These are phyloP conservation scores for Troilus luridus DNA, from an alignment of 2,888 invertebrate genomes.

Conservation along the genomic window DNA sequence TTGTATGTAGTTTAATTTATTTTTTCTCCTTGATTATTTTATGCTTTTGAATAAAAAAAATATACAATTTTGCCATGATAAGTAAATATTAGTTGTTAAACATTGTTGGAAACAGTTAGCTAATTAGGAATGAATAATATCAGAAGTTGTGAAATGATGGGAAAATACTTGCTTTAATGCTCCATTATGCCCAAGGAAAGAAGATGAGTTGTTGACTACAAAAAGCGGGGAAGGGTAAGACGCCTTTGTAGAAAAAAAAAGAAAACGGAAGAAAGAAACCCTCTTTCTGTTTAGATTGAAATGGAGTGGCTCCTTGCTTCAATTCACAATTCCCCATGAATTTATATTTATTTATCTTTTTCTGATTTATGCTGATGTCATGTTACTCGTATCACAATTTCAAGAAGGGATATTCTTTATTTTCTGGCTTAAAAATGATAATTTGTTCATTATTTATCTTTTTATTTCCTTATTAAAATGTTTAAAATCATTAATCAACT, in stretches of 20 bases:
- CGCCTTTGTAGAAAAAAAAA: background rate
- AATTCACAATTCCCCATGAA: background rate
- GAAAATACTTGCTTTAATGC: slow-evolving; percentile 15
- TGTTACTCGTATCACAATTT: too few species aligned
- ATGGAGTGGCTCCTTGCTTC: background rate
- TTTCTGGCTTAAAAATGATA: too few species aligned
- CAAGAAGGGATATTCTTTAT: background rate
- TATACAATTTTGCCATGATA: too few species aligned
- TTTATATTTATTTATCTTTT: background rate
- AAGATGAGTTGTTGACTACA: slow-evolving; percentile 35
- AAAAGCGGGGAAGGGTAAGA: background rate
- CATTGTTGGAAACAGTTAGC: background rate
- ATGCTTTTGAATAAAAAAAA: too few species aligned
- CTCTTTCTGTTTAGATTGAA: background rate
- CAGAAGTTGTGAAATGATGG: background rate
- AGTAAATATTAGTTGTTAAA: too few species aligned
- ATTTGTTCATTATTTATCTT: too few species aligned
- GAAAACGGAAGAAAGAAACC: background rate
- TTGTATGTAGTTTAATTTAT: too few species aligned
- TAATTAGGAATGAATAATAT: background rate
- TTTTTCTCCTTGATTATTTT: too few species aligned
- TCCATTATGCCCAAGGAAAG: background rate
- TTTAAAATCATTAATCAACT: too few species aligned
- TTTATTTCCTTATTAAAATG: too few species aligned
- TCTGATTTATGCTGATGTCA: background rate